phyloP scores from a whole-genome alignment of 1,140 invertebrate species.

The Drosophila melanica region DNA sequence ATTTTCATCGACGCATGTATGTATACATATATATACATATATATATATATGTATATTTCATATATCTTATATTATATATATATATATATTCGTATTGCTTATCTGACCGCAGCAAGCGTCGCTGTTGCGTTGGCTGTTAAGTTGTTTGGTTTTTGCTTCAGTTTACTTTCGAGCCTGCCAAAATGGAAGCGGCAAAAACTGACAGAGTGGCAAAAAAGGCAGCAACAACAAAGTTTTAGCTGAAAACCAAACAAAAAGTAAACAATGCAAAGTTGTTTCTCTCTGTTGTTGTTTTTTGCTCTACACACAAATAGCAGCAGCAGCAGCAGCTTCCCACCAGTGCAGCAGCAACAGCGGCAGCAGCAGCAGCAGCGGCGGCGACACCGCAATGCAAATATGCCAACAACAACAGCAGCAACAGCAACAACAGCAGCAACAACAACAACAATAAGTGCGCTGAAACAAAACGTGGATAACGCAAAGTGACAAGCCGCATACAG shows the following conservation, averaged over 20 bases:
- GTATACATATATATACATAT: not conserved
- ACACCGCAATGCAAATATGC: conserved; percentile 77
- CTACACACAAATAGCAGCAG: conserved; percentile 56
- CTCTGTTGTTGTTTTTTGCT: conserved; percentile 42
- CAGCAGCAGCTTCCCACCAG: conserved; percentile 30
- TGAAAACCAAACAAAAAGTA: conserved; percentile 68
- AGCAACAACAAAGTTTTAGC: conserved; percentile 52
- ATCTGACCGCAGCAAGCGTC: conserved; percentile 52
- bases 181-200: conserved; percentile 48
- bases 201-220: conserved; percentile 39
- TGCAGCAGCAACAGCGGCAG: conserved; percentile 16
- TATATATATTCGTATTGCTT: conserved; percentile 40
- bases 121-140: conserved; percentile 53
- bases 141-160: conserved; percentile 60
- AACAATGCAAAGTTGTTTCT: conserved; percentile 66
- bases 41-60: conserved; percentile 7
- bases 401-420: conserved; percentile 46
- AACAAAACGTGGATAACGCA: conserved; percentile 58
- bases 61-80: conserved; percentile 26
- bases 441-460: conserved; percentile 11
- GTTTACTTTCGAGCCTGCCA: conserved; percentile 57
- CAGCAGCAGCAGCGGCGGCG: conserved; percentile 37
- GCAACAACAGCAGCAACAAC: conserved; percentile 26
- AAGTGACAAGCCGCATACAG: conserved; percentile 63
- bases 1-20: not conserved